phyloP scores from a whole-genome alignment of 2,113 vertebrate genomes.

The Bos javanicus region DNA sequence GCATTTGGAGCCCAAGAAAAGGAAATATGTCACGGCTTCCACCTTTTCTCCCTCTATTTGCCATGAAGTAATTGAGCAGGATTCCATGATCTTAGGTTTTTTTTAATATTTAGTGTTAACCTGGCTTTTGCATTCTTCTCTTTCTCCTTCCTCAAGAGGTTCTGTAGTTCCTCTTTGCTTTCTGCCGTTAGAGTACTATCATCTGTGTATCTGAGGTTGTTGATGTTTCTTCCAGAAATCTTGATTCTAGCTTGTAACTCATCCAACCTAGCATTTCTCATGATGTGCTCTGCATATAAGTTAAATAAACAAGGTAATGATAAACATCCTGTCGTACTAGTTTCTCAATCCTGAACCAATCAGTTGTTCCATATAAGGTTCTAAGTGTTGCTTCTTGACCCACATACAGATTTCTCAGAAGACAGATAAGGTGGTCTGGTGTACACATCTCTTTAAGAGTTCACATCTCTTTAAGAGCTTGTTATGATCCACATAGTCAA shows the following conservation, averaged over 20 bases:
- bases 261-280: neutral
- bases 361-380: neutral
- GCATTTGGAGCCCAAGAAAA: neutral
- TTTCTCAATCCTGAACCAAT: neutral
- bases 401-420: neutral
- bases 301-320: neutral
- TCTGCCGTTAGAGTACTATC: neutral
- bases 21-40: neutral
- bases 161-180: neutral
- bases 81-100: neutral
- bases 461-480: neutral
- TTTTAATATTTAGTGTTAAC: neutral
- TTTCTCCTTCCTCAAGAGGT: neutral
- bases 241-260: neutral
- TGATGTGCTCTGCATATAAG: neutral
- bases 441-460: neutral
- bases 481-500: neutral
- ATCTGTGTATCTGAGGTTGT: accelerated
- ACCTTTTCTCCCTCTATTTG: neutral
- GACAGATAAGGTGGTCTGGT: neutral
- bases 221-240: neutral
- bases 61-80: neutral
- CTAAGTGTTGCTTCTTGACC: neutral
- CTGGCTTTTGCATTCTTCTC: neutral
- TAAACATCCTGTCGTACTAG: neutral